Conservation (phyloP, 2,113 vertebrate genomes). For the Budorcas taxicolor region DNA sequence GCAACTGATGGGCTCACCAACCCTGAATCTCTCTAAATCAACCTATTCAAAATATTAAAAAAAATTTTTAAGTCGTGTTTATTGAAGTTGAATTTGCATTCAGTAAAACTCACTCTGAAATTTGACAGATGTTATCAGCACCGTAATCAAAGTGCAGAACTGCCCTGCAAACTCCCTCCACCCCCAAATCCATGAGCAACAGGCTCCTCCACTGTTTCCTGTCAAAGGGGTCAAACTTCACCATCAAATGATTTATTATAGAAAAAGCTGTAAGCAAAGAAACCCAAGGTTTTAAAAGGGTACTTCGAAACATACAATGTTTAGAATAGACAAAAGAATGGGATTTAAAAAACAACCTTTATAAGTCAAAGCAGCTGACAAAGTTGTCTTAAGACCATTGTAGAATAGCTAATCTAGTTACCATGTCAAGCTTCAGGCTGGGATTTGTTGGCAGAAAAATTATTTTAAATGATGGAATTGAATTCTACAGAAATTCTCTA, state of each 20-base stretch:
- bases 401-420: neutral
- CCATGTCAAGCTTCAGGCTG: neutral
- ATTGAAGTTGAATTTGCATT: neutral
- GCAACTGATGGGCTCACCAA: no score
- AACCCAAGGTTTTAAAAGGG: neutral
- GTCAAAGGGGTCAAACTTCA: neutral
- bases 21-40: neutral
- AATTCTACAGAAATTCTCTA: neutral
- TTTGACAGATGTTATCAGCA: neutral
- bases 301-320: neutral
- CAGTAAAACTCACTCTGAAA: neutral
- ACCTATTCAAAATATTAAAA: neutral
- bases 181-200: neutral
- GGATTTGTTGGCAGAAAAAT: neutral
- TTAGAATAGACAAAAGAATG: neutral
- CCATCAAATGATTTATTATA: neutral
- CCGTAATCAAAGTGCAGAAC: neutral
- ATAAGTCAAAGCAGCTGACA: neutral
- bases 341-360: neutral
- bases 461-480: neutral
- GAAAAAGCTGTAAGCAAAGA: neutral
- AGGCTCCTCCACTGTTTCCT: neutral
- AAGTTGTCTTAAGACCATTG: neutral
- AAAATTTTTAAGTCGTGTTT: neutral
- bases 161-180: neutral